Evolutionary conservation across 2,888 invertebrate genomes (phyloP).

Genomic region (Troides oblongomaculatus): DNA sequence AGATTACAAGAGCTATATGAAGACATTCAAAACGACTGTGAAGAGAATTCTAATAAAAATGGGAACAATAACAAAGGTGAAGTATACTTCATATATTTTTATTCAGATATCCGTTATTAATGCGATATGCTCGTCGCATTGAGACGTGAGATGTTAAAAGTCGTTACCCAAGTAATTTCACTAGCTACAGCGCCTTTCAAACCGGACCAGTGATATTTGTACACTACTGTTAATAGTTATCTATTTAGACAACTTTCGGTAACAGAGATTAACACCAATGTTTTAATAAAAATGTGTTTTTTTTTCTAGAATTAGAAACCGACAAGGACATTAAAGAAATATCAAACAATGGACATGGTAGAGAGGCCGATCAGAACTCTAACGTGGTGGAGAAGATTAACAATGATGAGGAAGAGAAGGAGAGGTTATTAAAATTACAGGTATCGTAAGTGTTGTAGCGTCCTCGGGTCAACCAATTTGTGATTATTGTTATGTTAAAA

Average conservation of each 20-base stretch:
- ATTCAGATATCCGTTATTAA: neutral
- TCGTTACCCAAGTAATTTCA: too few relatives aligned
- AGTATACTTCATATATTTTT: neutral
- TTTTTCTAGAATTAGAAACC: constrained; percentile 41
- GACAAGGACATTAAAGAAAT: constrained; percentile 46
- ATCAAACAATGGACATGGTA: constrained; percentile 57
- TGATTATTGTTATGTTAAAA: too few relatives aligned
- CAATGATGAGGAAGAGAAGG: constrained; percentile 58
- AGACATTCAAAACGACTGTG: constrained; percentile 58
- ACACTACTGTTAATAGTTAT: too few relatives aligned
- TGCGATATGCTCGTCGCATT: too few relatives aligned
- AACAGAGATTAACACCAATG: too few relatives aligned
- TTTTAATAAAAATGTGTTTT: too few relatives aligned
- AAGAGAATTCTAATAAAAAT: constrained; percentile 65
- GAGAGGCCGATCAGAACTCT: constrained; percentile 66
- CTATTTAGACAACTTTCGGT: too few relatives aligned
- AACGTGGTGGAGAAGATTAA: constrained; percentile 71
- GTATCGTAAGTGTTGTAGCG: constrained; percentile 30
- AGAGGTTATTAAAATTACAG: constrained; percentile 58
- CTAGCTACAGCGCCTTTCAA: too few relatives aligned
- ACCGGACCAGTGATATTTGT: too few relatives aligned
- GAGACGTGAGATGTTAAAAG: too few relatives aligned
- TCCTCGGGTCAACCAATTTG: too few relatives aligned
- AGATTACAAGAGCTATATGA: constrained; percentile 71
- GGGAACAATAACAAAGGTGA: constrained; percentile 54